These are phyloP conservation scores for Cacoxenus indagator DNA, from an alignment of 2,888 invertebrate species.

Conservation along the genomic window DNA sequence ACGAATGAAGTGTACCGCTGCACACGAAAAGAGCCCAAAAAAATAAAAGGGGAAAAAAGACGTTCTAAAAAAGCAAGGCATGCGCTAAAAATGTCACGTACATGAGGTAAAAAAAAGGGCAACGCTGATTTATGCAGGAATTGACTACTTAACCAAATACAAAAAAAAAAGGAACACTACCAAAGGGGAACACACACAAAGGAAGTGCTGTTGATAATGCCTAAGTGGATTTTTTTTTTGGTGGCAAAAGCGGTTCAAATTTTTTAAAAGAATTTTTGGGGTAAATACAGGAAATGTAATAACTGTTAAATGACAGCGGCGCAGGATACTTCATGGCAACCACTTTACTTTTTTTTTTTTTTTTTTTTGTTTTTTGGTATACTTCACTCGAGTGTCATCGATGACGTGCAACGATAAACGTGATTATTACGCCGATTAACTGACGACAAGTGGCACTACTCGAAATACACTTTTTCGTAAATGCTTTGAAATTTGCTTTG, in stretches of 20 bases:
- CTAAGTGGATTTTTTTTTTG: not conserved
- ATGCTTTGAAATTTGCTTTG: not conserved
- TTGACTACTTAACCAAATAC: not conserved
- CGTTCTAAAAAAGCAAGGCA: constrained; percentile 25
- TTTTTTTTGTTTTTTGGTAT: constrained; percentile 22
- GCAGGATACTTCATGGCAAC: not conserved
- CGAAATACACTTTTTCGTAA: constrained; percentile 21
- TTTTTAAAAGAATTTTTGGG: constrained; percentile 17
- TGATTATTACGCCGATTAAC: constrained; percentile 57
- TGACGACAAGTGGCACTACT: constrained; percentile 54
- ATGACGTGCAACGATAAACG: constrained; percentile 46
- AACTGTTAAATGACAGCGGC: constrained; percentile 3
- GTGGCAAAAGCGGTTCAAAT: constrained; percentile 9
- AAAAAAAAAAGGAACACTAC: not conserved
- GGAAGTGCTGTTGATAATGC: constrained; percentile 10
- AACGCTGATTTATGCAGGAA: constrained; percentile 19
- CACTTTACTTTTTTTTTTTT: not conserved
- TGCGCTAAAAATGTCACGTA: constrained; percentile 60
- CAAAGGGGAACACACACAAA: constrained; percentile 2
- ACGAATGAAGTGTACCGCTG: not conserved
- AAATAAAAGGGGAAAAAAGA: constrained; percentile 18
- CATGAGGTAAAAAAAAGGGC: constrained; percentile 36
- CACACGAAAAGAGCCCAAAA: not conserved
- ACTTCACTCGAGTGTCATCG: constrained; percentile 37
- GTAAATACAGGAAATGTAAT: constrained; percentile 15